phyloP scores from a whole-genome alignment of 2,888 invertebrate genomes.

The Dorcus hopei region DNA sequence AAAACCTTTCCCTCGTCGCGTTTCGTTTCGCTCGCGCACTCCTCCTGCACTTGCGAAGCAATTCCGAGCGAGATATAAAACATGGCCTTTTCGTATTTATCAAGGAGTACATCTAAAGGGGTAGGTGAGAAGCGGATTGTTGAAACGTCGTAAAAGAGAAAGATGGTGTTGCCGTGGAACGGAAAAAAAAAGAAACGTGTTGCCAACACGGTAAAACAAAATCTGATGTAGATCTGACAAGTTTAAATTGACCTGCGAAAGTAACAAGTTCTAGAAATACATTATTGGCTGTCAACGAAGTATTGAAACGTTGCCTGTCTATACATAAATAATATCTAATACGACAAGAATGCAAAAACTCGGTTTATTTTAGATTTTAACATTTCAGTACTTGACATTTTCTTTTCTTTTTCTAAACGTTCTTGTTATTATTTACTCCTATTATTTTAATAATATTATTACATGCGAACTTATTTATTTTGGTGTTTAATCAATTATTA shows the following conservation, averaged over 20 bases:
- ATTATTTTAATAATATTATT: too few relatives aligned
- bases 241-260: constrained; percentile 26
- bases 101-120: not conserved
- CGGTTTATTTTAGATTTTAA: too few relatives aligned
- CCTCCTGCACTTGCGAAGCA: constrained; percentile 11
- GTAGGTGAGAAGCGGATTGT: not conserved
- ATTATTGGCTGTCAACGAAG: constrained; percentile 19
- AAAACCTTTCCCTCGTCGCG: not conserved
- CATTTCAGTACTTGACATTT: too few relatives aligned
- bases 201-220: constrained; percentile 22
- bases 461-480: too few relatives aligned
- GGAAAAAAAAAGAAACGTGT: constrained; percentile 11
- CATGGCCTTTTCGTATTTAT: constrained; percentile 4
- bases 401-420: too few relatives aligned
- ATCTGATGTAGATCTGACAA: constrained; percentile 24
- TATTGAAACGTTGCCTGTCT: too few relatives aligned
- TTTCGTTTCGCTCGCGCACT: constrained; percentile 8
- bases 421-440: too few relatives aligned
- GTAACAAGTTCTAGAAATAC: constrained; percentile 15
- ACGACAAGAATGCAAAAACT: too few relatives aligned
- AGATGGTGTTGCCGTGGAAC: constrained; percentile 15
- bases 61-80: constrained; percentile 10
- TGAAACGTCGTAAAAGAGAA: not conserved
- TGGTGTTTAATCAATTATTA: too few relatives aligned
- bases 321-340: too few relatives aligned